Conservation (phyloP, 2,113 vertebrate genomes). For the Cryptotis parvus region DNA sequence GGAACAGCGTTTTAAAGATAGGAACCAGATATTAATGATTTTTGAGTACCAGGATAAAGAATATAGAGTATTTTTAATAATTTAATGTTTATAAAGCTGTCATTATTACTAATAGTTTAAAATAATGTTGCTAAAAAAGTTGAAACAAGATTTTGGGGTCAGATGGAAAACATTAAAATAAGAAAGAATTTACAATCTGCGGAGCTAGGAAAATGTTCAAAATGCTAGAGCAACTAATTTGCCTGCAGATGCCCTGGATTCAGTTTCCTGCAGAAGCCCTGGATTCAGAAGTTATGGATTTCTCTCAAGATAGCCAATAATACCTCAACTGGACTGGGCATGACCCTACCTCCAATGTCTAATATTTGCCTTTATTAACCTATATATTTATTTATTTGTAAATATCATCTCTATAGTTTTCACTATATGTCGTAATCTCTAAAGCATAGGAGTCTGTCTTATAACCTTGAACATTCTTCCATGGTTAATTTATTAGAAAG, state of each 20-base stretch:
- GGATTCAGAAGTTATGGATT: too few relatives aligned
- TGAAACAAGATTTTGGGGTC: not conserved
- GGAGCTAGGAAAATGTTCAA: too few relatives aligned
- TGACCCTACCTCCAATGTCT: too few relatives aligned
- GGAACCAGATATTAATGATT: not conserved
- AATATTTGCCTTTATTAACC: too few relatives aligned
- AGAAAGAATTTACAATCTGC: not conserved
- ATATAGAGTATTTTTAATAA: not conserved
- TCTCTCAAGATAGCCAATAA: too few relatives aligned
- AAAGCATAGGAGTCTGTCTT: not conserved
- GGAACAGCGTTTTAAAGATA: not conserved
- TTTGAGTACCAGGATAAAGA: not conserved
- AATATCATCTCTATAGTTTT: not conserved
- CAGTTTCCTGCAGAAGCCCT: too few relatives aligned
- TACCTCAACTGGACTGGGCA: too few relatives aligned
- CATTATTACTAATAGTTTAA: not conserved
- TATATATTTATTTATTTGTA: too few relatives aligned
- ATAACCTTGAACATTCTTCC: not conserved
- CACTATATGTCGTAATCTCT: not conserved
- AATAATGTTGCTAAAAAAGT: not conserved
- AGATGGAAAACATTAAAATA: not conserved
- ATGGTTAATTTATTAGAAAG: not conserved
- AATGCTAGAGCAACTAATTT: too few relatives aligned
- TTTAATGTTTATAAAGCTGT: not conserved
- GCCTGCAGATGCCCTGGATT: too few relatives aligned